Evolutionary conservation across 2,797 vertebrate species (phyloP), one percentile per base, ranked within the genome.

Genomic region (Eulemur mongoz): DNA sequence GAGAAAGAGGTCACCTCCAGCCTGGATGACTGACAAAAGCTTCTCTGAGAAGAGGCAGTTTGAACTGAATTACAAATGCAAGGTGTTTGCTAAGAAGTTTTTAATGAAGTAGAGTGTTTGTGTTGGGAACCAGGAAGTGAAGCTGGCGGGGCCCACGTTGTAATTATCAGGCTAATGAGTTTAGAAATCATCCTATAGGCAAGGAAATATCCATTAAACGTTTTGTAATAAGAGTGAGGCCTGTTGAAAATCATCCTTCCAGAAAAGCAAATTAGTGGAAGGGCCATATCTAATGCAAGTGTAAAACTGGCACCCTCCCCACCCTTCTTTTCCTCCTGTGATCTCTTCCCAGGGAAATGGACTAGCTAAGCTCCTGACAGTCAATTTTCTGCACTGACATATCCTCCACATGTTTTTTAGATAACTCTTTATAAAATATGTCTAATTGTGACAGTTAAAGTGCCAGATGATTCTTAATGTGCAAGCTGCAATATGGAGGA

Each of bases 61-160:
- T 7, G 2, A 67, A 25, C 32, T 54, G 38, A 20, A 54, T 54
- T 20, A 54, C 52, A 54, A 17, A 23, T 70, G 15, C 23, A 7
- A 63, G 20, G 13, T 38, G 4, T 5, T 25, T 40, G 35, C 45
- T 35, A 35, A 50, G 23, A 20, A 40, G 35, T 15, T 40, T 69
- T 69, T 20, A 78, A n/a, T 50, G 22, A 89, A 82, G 15, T 67
- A 43, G 57, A 76, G 22, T n/a, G 13, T 54, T 85, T 54, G 35
- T 52, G 45, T 43, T 52, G 14, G 20, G 22, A 83, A 76, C 15
- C 25, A 45, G 23, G 4, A 80, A 30, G 1, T 35, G 10, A 13
- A 59, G 8, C 4, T 2, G 5, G 6, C 72, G 1, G 17, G 25
- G 23, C 4, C 12, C 23, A 45, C 1, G 2, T 32, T 27, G n/a